These are phyloP conservation scores for Sebastes elongatus DNA, from an alignment of 2,797 vertebrate genomes.

Conservation along the genomic window DNA sequence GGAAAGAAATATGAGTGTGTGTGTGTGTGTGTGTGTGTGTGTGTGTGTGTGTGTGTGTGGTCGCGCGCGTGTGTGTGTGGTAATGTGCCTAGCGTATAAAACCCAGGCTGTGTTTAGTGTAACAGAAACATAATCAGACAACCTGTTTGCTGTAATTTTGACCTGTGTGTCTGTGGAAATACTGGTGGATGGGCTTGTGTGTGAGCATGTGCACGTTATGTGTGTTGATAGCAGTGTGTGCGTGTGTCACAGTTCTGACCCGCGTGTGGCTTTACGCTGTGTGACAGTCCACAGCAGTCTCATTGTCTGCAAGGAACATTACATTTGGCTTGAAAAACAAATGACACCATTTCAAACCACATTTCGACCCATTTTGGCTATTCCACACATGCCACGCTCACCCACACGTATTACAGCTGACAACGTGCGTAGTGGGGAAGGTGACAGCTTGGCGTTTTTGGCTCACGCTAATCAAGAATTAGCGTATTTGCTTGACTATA, in stretches of 20 bases:
- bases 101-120: constrained; percentile 62
- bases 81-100: constrained; percentile 38
- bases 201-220: background rate
- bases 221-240: too few species aligned
- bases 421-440: constrained; percentile 35
- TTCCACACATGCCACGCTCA: constrained; percentile 35
- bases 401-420: constrained; percentile 39
- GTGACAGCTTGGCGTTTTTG: constrained; percentile 63
- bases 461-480: constrained; percentile 24
- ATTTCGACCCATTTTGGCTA: constrained; percentile 45
- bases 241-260: constrained; percentile 40
- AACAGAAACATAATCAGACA: constrained; percentile 68
- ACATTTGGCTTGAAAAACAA: constrained; percentile 65
- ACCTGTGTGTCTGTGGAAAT: constrained; percentile 50
- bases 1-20: constrained; percentile 48
- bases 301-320: constrained; percentile 74
- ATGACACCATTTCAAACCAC: constrained; percentile 67
- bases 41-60: background rate
- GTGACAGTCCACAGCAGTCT: constrained; percentile 73
- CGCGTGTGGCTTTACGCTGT: constrained; percentile 65
- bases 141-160: constrained; percentile 61
- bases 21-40: background rate
- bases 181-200: constrained; percentile 2
- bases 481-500: constrained; percentile 24
- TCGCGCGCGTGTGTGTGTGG: constrained; percentile 10